Percentiles rank a stretch among this genome's conserved stretches.
phyloP scores from a whole-genome alignment of 37 sponge, comb jelly and placozoan genomes.

The Axinella damicornis region DNA sequence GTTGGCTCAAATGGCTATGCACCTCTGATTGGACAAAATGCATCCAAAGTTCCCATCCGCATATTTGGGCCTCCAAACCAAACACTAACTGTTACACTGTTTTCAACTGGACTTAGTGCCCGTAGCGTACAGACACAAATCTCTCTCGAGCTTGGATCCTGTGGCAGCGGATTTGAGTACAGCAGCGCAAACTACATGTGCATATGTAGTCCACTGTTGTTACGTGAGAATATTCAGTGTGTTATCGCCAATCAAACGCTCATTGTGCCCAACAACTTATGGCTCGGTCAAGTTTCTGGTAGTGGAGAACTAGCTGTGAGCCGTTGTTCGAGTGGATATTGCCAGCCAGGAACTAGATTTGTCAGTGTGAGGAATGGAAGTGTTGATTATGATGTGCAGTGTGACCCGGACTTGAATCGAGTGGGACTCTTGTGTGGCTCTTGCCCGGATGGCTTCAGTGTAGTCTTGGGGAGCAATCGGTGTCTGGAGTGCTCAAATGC shows the following conservation, averaged over 20 bases:
- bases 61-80: not conserved
- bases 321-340: not conserved
- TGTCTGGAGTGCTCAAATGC: conserved; percentile 18
- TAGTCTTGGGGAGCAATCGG: conserved; percentile 23
- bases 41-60: not conserved
- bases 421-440: conserved; percentile 12
- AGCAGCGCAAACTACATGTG: not conserved
- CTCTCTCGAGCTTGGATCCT: not conserved
- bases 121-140: not conserved
- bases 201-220: not conserved
- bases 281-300: conserved; percentile 4
- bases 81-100: not conserved
- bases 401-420: not conserved
- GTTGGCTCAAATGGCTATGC: not conserved
- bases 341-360: not conserved
- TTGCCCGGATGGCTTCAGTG: conserved; percentile 1
- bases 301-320: not conserved
- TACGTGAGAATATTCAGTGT: not conserved
- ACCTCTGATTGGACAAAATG: not conserved
- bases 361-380: conserved; percentile 4
- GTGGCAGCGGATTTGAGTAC: conserved; percentile 22
- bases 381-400: conserved; percentile 21
- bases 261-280: not conserved
- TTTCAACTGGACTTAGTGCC: not conserved
- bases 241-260: not conserved